Percentiles rank a stretch among this genome's conserved stretches.
Evolutionary conservation across 2,797 vertebrate species (phyloP).

Genomic region (Hoplostethus atlanticus): DNA sequence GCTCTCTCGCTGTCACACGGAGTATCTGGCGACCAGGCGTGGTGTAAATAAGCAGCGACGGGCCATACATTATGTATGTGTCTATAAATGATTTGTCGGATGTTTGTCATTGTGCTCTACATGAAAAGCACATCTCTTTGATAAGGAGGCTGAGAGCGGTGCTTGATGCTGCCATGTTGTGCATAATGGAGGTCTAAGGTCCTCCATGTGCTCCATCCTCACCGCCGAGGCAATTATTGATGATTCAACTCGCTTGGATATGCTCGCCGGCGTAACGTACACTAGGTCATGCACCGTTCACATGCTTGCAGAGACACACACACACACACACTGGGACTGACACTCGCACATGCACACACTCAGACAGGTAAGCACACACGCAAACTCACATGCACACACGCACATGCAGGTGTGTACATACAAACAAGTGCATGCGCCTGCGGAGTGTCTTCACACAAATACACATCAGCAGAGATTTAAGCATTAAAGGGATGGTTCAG

Average conservation of each 20-base stretch:
- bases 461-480: background rate
- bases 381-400: background rate
- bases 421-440: slow-evolving; percentile 6
- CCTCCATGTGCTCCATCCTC: slow-evolving; percentile 40
- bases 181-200: slow-evolving; percentile 47
- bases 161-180: slow-evolving; percentile 27
- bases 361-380: slow-evolving; percentile 10
- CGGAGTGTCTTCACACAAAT: too few relatives aligned
- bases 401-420: background rate
- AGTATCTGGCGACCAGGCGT: slow-evolving; percentile 6
- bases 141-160: slow-evolving; percentile 32
- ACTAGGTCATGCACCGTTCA: slow-evolving; percentile 44
- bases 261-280: slow-evolving; percentile 37
- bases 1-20: slow-evolving; percentile 31
- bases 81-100: slow-evolving; percentile 47
- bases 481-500: background rate
- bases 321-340: background rate
- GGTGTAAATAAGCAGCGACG: slow-evolving; percentile 30
- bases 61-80: slow-evolving; percentile 46
- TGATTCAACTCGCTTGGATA: slow-evolving; percentile 42
- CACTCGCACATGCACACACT: slow-evolving; percentile 4
- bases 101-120: slow-evolving; percentile 47
- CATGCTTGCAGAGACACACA: background rate
- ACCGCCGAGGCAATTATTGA: slow-evolving; percentile 42
- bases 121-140: slow-evolving; percentile 51